These are phyloP conservation scores for Alviniconcha marisindica DNA, from an alignment of 1,140 invertebrate genomes.

Conservation along the genomic window DNA sequence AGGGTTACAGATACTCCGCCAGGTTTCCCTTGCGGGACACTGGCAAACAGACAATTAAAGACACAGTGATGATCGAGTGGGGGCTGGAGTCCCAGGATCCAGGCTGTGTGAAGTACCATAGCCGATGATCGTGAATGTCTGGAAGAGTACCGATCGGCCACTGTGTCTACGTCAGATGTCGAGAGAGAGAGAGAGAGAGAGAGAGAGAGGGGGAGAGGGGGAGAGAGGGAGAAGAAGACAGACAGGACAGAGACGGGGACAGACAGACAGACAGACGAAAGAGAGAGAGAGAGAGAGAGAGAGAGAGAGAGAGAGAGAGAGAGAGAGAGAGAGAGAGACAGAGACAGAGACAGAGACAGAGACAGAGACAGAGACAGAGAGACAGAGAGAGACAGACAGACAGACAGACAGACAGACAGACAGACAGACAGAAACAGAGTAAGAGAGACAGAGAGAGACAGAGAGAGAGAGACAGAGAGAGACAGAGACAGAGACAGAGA, in stretches of 20 bases:
- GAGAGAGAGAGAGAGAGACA: background rate
- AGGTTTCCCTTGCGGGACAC: background rate
- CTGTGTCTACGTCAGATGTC: too few relatives aligned
- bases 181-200: conserved; percentile 7
- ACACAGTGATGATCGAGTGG: background rate
- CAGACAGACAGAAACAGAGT: too few relatives aligned
- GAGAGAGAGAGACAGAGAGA: background rate
- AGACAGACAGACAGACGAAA: background rate
- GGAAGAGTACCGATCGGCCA: too few relatives aligned
- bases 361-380: background rate
- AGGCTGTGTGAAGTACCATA: background rate
- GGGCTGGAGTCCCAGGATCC: background rate
- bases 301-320: background rate
- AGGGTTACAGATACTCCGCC: background rate
- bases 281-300: background rate
- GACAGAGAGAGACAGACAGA: too few relatives aligned
- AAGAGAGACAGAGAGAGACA: background rate
- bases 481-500: too few relatives aligned
- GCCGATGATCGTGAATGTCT: background rate
- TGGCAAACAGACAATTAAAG: background rate
- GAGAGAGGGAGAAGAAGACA: background rate
- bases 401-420: too few relatives aligned
- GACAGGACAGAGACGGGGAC: background rate
- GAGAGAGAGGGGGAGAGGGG: background rate
- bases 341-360: background rate